Conservation (phyloP, 2,888 invertebrate species). For the Alloplasta piceator region DNA sequence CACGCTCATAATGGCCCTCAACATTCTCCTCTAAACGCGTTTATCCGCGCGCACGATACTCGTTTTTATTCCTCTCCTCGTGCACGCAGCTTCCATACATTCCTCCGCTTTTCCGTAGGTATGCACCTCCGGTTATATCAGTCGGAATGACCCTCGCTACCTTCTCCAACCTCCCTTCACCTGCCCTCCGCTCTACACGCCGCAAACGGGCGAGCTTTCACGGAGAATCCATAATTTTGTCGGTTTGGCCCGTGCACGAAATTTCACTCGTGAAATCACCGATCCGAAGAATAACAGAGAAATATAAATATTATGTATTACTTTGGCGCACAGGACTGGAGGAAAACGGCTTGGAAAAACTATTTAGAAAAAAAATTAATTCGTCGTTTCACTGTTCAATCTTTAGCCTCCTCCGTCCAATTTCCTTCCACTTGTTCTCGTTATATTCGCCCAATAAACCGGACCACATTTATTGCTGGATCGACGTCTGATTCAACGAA, state of each 20-base stretch:
- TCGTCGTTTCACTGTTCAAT: too few species aligned
- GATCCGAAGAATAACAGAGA: too few species aligned
- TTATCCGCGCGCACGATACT: background rate
- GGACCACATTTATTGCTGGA: conserved; percentile 13
- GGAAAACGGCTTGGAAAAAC: background rate
- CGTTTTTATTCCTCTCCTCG: background rate
- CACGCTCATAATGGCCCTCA: background rate
- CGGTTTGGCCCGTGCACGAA: background rate
- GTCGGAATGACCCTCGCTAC: background rate
- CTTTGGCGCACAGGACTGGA: background rate
- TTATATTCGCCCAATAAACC: conserved; percentile 14
- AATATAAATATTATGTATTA: too few species aligned
- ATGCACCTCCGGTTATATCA: background rate
- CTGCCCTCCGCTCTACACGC: conserved; percentile 10
- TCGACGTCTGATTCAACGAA: background rate
- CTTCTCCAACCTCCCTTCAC: conserved; percentile 14
- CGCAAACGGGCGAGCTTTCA: conserved; percentile 40
- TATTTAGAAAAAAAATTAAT: background rate
- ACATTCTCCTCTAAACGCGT: background rate
- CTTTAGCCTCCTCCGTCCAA: background rate
- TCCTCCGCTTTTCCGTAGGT: background rate
- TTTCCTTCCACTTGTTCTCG: conserved; percentile 7
- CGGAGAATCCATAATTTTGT: conserved; percentile 59
- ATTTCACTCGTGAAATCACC: too few species aligned
- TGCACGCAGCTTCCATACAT: too few species aligned